Base-by-base conservation (phyloP, 2,888 invertebrate species). In the Chorisops tibialis region DNA sequence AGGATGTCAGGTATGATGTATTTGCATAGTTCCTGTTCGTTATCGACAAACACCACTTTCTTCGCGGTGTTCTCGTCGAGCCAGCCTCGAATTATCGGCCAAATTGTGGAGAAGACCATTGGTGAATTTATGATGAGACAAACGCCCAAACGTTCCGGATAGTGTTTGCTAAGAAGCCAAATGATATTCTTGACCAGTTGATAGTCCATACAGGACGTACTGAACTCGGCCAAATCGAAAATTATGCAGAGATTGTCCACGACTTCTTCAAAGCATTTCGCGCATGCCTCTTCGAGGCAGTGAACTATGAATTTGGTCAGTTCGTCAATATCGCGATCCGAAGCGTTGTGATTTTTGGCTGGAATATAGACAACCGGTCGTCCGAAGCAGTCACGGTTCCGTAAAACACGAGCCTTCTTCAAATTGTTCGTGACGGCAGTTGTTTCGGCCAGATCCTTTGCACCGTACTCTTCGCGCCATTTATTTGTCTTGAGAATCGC, bases 341-440 rank as follows among this genome's bases (percentile, higher is more conserved):
- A 87, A 11, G 80, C 81, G 68, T 80, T 83, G 73, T 91, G 89
- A 73, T 89, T 87, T 74, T 86, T 88, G 11, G 88, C 87, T 64
- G 89, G 88, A 72, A 90, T 89, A 72, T 90, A 90, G 63, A 90
- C 81, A 63, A 91, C 87, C 16, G 91, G 90, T 66, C 91, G 80
- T 2, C 89, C 89, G 38, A 80, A 75, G 72, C 87, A 84, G 70
- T 91, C 90, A 65, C 89, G 81, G 71, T 89, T 88, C 64, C 84
- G 79, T 50, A 90, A 74, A 2, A 91, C 86, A 67, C 85, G 80
- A 0, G 87, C 88, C 74, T 88, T 89, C 59, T 81, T 82, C 63
- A 82, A 74, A 74, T 88, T 83, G 63, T 82, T 83, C 67, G 84
- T 82, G 7, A 85, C 75, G 16, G 75, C 74, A 9, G 81, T 79